Conservation (phyloP, 2,888 invertebrate genomes). For the Nomada fabriciana region DNA sequence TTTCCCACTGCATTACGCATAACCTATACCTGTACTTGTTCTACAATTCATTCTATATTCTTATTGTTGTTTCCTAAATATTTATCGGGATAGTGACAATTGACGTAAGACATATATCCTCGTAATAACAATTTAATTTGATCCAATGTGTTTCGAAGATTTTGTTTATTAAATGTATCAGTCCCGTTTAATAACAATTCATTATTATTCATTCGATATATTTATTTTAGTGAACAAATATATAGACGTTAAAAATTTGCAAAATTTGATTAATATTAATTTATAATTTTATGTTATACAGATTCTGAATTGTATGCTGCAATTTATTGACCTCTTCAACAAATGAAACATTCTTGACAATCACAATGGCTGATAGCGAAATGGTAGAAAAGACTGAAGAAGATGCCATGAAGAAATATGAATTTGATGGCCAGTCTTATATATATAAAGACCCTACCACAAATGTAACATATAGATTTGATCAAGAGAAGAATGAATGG, state of each 20-base stretch:
- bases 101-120: neutral
- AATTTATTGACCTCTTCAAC: neutral
- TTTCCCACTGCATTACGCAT: neutral
- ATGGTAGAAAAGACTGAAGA: slow-evolving; percentile 69
- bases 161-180: neutral
- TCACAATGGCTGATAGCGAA: slow-evolving; percentile 55
- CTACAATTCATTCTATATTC: neutral
- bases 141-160: neutral
- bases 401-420: slow-evolving; percentile 83
- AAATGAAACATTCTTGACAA: slow-evolving; percentile 18
- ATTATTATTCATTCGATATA: neutral
- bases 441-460: slow-evolving; percentile 77
- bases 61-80: neutral
- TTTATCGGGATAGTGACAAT: neutral
- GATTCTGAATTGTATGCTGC: slow-evolving; percentile 5
- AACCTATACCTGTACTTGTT: slow-evolving; percentile 22
- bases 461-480: slow-evolving; percentile 86
- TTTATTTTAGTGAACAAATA: neutral
- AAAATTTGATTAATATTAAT: neutral
- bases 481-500: slow-evolving; percentile 88
- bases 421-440: slow-evolving; percentile 83
- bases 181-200: neutral
- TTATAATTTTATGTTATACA: slow-evolving; percentile 27
- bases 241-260: neutral
- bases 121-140: neutral